Evolutionary conservation across 2,113 vertebrate genomes (phyloP).

Genomic region (Nothoprocta perdicaria): DNA sequence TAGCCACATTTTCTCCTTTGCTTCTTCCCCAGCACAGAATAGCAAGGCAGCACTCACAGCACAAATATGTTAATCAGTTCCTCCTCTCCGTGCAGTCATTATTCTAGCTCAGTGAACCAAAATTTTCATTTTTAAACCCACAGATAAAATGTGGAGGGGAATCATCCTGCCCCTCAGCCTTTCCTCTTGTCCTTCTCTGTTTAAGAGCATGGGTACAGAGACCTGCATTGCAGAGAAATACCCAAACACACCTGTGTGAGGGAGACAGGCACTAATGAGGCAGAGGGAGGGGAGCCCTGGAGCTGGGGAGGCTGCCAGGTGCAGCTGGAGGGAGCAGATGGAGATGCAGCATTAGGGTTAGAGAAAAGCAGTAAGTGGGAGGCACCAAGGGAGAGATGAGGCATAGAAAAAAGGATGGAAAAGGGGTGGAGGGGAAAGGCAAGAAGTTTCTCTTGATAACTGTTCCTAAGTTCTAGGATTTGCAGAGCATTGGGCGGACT

Average conservation of each 20-base stretch:
- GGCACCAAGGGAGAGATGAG: neutral
- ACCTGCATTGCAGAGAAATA: neutral
- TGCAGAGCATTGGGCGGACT: neutral
- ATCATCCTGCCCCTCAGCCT: rapidly evolving
- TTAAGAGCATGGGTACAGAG: neutral
- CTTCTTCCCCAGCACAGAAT: neutral
- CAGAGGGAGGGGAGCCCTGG: neutral
- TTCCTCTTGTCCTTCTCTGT: neutral
- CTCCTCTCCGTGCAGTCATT: rapidly evolving
- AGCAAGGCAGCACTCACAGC: rapidly evolving
- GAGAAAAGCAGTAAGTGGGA: neutral
- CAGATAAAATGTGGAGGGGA: neutral
- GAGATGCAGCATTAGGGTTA: neutral
- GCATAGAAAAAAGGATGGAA: neutral
- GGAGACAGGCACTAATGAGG: neutral
- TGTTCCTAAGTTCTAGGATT: neutral
- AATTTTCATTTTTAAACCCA: neutral
- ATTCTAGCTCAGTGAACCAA: neutral
- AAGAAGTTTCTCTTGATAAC: neutral
- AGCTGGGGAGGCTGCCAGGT: neutral
- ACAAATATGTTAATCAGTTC: rapidly evolving
- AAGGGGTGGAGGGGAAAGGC: neutral
- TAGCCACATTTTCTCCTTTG: rapidly evolving
- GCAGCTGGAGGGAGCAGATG: slow-evolving; percentile 28
- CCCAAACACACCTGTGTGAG: neutral